phyloP scores from a whole-genome alignment of 2,113 vertebrate species.

The Panthera uncia region DNA sequence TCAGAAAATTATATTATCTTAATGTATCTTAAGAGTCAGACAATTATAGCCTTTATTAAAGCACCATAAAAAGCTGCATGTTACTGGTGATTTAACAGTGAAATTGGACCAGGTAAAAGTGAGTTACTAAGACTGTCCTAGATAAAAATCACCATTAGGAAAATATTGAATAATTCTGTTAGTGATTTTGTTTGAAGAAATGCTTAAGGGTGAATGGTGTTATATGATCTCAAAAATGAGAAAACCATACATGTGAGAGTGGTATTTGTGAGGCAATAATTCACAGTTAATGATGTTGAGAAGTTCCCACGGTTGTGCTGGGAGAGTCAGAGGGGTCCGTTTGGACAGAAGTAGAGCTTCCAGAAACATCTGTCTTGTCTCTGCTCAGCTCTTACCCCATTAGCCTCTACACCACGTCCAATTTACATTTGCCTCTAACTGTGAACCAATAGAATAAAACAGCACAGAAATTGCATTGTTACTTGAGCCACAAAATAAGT shows the following conservation, averaged over 20 bases:
- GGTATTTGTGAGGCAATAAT: background rate
- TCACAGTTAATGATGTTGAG: background rate
- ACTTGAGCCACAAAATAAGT: background rate
- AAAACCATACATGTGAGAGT: background rate
- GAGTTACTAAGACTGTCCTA: background rate
- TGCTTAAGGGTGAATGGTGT: background rate
- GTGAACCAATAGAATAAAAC: background rate
- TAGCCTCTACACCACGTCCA: background rate
- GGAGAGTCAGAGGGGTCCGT: background rate
- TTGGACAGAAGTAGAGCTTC: background rate
- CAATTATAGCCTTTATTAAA: background rate
- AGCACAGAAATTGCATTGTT: background rate
- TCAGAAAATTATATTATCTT: background rate
- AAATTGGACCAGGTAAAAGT: background rate
- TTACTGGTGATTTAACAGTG: background rate
- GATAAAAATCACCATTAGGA: constrained; percentile 8
- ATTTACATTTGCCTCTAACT: background rate
- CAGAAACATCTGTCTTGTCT: background rate
- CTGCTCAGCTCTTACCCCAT: background rate
- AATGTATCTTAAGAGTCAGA: background rate
- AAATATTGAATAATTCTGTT: background rate
- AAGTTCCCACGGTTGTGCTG: background rate
- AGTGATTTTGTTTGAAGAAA: constrained; percentile 43
- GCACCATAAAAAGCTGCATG: background rate
- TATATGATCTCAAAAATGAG: constrained; percentile 25